Base-by-base conservation (phyloP, 1,140 invertebrate species). In the Plodia interpunctella region DNA sequence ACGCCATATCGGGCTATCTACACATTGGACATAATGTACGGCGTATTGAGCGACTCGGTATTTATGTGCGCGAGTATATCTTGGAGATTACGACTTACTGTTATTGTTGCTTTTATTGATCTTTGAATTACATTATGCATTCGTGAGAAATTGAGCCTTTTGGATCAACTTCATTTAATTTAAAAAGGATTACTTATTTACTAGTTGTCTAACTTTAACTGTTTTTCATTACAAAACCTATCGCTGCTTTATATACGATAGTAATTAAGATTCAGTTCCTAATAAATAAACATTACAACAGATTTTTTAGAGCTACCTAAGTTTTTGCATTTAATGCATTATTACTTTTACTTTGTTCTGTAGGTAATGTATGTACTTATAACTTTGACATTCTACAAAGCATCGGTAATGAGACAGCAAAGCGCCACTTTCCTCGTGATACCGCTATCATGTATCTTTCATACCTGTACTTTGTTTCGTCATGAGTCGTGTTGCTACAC, bases 401-500 rank as follows among this genome's bases (percentile, higher is more conserved):
- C 10, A 17, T 44, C 11, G 15, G n/a, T 2, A 44, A 13, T 15
- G 38, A 44, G 13, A 44, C 4, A 13, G 13, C 8, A 44, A 44
- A 44, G 38, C 38, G 13, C 38, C 38, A 44, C 38, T 44, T 44
- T 44, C 35, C 60, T 70, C 61, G 59, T 63, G 63, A 64, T 53
- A 59, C 30, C 57, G 51, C 58, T 63, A 63, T 64, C 60, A 60
- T 53, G 58, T 19, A 44, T 15, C 38, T 44, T 44, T 15, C 15
- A 51, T 56, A 32, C 30, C 30, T 59, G 57, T 68, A 61, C 67
- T 63, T 70, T 66, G 58, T 74, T 74, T 72, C 71, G 62, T 73
- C 66, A 71, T 57, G 64, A 59, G 57, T 35, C 52, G 57, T 59
- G 54, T 66, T 62, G 54, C 69, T 65, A 63, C 68, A 73, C 67